Percentiles rank a stretch among this genome's conserved stretches.
These are phyloP conservation scores for Epinephelus cyanopodus DNA, from an alignment of 2,113 vertebrate genomes.

Conservation along the genomic window DNA sequence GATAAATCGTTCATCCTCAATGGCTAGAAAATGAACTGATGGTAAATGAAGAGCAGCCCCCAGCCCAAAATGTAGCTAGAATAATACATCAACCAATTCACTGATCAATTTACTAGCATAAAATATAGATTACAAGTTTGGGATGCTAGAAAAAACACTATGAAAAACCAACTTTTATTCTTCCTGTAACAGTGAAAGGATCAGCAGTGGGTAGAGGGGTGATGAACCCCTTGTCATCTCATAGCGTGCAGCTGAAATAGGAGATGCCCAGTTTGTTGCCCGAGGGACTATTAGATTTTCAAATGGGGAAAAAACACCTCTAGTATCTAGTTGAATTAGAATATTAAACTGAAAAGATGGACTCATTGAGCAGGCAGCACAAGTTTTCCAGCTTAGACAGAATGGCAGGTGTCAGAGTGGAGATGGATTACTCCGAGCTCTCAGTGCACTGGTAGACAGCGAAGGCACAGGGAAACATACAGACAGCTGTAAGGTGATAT, in stretches of 20 bases:
- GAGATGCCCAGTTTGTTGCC: not conserved
- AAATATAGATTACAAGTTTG: not conserved
- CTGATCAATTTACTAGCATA: conserved; percentile 6
- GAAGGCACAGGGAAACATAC: not conserved
- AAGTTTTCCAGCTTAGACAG: not conserved
- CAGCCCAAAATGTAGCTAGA: not conserved
- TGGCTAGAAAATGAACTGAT: conserved; percentile 41
- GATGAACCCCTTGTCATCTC: not conserved
- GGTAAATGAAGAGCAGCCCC: conserved; percentile 27
- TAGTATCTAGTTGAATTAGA: conserved; percentile 8
- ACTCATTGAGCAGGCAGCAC: not conserved
- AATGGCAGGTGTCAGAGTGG: conserved; percentile 16
- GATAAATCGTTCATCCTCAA: conserved; percentile 34
- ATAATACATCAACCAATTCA: conserved; percentile 18
- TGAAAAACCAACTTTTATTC: not conserved
- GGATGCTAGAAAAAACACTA: not conserved
- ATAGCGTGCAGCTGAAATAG: not conserved
- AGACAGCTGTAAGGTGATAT: conserved; percentile 6
- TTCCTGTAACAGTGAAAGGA: not conserved
- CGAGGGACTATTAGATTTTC: not conserved
- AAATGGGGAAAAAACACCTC: not conserved
- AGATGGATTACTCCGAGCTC: conserved; percentile 24
- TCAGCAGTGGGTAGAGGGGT: not conserved
- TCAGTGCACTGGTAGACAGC: not conserved
- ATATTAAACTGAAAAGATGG: not conserved